A percentile compares a stretch with the other conserved stretches of the same genome.
phyloP scores from a whole-genome alignment of 2,888 invertebrate species.

The Lasius platythorax region DNA sequence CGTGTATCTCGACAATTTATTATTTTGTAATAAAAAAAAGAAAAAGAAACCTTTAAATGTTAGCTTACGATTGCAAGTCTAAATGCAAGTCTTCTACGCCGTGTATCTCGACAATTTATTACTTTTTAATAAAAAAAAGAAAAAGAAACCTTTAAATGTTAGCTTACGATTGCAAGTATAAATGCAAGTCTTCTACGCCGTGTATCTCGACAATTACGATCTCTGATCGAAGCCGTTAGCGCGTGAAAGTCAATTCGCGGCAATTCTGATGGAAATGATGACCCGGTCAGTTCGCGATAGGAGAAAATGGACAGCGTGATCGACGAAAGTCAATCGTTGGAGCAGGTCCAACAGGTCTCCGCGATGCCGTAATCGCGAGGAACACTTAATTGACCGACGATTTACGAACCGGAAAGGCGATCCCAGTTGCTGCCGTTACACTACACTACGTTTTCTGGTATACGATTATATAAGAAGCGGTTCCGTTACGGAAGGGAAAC shows the following conservation, averaged over 20 bases:
- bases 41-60: neutral
- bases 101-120: neutral
- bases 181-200: neutral
- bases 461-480: slow-evolving; percentile 59
- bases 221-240: neutral
- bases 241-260: slow-evolving; percentile 66
- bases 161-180: neutral
- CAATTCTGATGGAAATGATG: slow-evolving; percentile 71
- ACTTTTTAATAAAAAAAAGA: neutral
- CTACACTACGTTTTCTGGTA: slow-evolving; percentile 28
- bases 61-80: neutral
- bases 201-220: neutral
- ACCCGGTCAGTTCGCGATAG: slow-evolving; percentile 58
- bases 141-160: neutral
- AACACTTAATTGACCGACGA: slow-evolving; percentile 56
- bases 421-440: neutral
- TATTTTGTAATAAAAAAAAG: too few relatives aligned
- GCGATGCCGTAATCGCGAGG: slow-evolving; percentile 57
- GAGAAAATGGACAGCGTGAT: slow-evolving; percentile 74
- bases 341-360: slow-evolving; percentile 72
- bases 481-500: slow-evolving; percentile 69
- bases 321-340: slow-evolving; percentile 79
- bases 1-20: too few relatives aligned
- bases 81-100: neutral
- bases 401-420: slow-evolving; percentile 12